Conservation (phyloP, 2,888 invertebrate genomes). For the Drosophila crucigera region DNA sequence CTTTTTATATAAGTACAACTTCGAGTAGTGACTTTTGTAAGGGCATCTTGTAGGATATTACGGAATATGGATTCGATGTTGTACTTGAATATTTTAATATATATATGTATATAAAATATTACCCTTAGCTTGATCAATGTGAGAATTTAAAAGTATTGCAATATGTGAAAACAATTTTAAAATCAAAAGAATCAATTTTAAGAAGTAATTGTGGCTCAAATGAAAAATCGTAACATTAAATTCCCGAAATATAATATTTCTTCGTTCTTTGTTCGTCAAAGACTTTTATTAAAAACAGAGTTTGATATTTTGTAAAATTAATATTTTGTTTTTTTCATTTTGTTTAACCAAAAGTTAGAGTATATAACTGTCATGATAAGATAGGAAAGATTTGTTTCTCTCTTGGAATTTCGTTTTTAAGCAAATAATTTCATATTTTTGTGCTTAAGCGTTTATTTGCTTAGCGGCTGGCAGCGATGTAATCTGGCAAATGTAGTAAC, state of each 20-base stretch:
- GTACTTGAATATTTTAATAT: neutral
- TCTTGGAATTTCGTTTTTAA: slow-evolving; percentile 31
- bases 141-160: neutral
- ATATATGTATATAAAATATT: neutral
- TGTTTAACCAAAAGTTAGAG: slow-evolving; percentile 7
- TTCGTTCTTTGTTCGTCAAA: neutral
- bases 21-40: slow-evolving; percentile 14
- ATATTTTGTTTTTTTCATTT: neutral
- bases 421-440: slow-evolving; percentile 80
- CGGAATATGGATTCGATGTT: neutral
- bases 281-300: neutral
- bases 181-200: neutral
- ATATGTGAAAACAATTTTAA: neutral
- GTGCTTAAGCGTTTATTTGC: slow-evolving; percentile 74
- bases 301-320: neutral
- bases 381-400: neutral
- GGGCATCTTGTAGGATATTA: slow-evolving; percentile 1
- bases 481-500: slow-evolving; percentile 70
- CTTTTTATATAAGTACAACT: slow-evolving; percentile 24
- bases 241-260: neutral
- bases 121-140: neutral
- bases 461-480: slow-evolving; percentile 53
- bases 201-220: neutral
- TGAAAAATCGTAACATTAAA: neutral
- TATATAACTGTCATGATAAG: slow-evolving; percentile 10